Conservation (phyloP, 2,113 vertebrate species). For the Amblyornis subalaris region DNA sequence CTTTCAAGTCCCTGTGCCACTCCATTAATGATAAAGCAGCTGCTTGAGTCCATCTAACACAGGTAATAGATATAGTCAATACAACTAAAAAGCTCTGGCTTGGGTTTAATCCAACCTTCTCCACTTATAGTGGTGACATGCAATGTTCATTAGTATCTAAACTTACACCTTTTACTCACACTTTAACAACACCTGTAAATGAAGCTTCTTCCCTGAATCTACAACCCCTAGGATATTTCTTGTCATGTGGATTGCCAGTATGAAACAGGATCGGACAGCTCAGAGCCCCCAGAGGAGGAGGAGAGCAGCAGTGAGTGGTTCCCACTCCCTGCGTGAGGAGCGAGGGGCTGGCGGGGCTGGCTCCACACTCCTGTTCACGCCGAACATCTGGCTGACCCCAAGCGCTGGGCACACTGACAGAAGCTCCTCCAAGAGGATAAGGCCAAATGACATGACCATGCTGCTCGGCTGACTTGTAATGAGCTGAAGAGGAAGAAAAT, state of each 20-base stretch:
- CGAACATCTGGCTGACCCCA: background rate
- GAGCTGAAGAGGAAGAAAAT: background rate
- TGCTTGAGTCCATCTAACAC: background rate
- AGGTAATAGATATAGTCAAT: background rate
- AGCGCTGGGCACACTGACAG: background rate
- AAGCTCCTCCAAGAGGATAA: background rate
- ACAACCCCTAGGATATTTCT: background rate
- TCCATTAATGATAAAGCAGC: background rate
- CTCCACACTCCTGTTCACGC: background rate
- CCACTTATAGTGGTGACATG: background rate
- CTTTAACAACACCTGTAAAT: background rate
- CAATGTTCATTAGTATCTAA: background rate
- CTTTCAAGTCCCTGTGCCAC: no score
- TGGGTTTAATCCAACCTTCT: background rate
- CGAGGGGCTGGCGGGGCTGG: background rate
- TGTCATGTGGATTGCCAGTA: background rate
- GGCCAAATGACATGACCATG: background rate
- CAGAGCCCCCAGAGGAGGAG: accelerated
- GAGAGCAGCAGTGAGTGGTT: background rate
- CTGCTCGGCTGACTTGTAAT: background rate
- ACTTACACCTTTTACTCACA: background rate
- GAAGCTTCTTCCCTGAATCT: background rate
- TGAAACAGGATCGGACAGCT: accelerated
- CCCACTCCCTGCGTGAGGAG: background rate
- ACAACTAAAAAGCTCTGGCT: background rate